phyloP scores from a whole-genome alignment of 2,797 vertebrate genomes.

The Enteromius mattozi region DNA sequence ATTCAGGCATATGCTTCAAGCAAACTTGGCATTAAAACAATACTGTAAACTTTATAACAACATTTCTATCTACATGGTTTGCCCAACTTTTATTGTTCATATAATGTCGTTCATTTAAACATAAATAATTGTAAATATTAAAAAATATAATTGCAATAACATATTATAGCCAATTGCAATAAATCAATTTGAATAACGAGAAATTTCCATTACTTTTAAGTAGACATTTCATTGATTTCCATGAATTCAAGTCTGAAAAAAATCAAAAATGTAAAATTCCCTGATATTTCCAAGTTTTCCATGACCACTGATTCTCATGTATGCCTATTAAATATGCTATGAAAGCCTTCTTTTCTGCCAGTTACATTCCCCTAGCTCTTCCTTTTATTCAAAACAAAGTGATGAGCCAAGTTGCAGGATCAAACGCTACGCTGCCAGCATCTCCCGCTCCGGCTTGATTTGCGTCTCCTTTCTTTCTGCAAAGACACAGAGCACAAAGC shows the following conservation, averaged over 20 bases:
- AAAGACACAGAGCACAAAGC: slow-evolving; percentile 54
- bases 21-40: not conserved
- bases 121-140: not conserved
- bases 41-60: not conserved
- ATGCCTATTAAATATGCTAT: not conserved
- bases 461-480: slow-evolving; percentile 68
- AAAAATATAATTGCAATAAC: not conserved
- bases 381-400: slow-evolving; percentile 9
- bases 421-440: slow-evolving; percentile 71
- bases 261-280: not conserved
- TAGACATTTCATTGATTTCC: not conserved
- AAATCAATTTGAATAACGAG: not conserved
- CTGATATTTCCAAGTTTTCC: not conserved
- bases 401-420: slow-evolving; percentile 31
- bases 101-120: no score
- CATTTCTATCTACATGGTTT: not conserved
- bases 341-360: slow-evolving; percentile 19
- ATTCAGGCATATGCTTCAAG: not conserved
- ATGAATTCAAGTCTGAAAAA: not conserved
- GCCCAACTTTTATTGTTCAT: not conserved
- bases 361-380: not conserved
- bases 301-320: not conserved
- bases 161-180: not conserved
- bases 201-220: not conserved
- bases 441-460: slow-evolving; percentile 68